A percentile compares a stretch with the other conserved stretches of the same genome.
Conservation (phyloP, 2,797 vertebrate species). For the Parotocinclus haroldoi region DNA sequence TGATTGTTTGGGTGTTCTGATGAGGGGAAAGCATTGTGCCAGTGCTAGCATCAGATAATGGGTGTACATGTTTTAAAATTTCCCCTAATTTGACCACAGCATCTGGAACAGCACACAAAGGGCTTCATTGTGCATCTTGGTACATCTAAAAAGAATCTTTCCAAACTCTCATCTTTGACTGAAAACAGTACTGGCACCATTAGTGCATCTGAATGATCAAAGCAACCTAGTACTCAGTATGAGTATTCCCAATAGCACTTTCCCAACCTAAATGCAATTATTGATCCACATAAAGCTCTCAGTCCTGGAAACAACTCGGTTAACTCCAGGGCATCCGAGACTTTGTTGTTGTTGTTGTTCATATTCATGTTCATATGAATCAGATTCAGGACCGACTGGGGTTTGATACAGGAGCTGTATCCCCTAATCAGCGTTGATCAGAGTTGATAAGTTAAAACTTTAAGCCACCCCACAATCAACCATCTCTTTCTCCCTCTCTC, state of each 20-base stretch:
- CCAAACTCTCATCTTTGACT: neutral
- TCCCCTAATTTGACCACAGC: constrained; percentile 14
- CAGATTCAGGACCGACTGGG: too few relatives aligned
- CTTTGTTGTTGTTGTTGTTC: too few relatives aligned
- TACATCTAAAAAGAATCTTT: constrained; percentile 1
- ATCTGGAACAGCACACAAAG: constrained; percentile 23
- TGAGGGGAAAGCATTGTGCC: neutral
- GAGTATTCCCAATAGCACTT: constrained; percentile 22
- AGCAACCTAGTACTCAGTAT: constrained; percentile 27
- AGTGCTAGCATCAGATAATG: constrained; percentile 17
- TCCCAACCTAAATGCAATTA: constrained; percentile 40
- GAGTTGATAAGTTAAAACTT: constrained; percentile 15
- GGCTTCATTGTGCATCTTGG: constrained; percentile 13
- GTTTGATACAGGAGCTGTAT: too few relatives aligned
- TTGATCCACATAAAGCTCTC: constrained; percentile 46
- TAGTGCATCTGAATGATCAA: neutral
- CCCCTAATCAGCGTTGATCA: neutral
- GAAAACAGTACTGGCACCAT: constrained; percentile 23
- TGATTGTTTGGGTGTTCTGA: constrained; percentile 3
- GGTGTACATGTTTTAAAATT: constrained; percentile 9
- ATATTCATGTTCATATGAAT: too few relatives aligned
- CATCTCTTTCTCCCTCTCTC: neutral
- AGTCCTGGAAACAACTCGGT: constrained; percentile 15
- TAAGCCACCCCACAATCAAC: neutral
- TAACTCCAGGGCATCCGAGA: neutral